Conservation (phyloP, 2,888 invertebrate genomes). For the Heliconius aoede region DNA sequence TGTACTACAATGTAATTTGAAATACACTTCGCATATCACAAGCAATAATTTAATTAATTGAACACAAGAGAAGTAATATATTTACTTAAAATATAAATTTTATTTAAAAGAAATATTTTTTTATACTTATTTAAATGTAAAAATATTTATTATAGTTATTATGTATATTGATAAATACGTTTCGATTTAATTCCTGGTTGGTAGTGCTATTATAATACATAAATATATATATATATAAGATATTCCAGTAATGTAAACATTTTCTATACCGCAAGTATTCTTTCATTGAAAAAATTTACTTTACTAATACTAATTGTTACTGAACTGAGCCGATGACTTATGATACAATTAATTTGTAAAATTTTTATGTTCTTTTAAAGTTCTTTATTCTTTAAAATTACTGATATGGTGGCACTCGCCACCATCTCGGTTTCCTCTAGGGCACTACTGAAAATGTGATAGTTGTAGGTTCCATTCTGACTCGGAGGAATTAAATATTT, state of each 20-base stretch:
- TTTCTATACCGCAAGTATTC: too few relatives aligned
- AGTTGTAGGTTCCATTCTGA: too few relatives aligned
- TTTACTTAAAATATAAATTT: constrained; percentile 30
- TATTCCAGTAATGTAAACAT: too few relatives aligned
- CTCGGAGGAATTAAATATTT: too few relatives aligned
- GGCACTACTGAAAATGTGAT: too few relatives aligned
- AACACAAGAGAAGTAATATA: constrained; percentile 28
- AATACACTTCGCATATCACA: constrained; percentile 47
- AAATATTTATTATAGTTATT: background rate
- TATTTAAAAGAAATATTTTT: constrained; percentile 34
- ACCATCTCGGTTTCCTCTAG: too few relatives aligned
- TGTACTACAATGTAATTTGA: constrained; percentile 1
- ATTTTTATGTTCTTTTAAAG: too few relatives aligned
- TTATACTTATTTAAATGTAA: constrained; percentile 27
- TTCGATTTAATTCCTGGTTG: background rate
- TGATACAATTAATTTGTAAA: background rate
- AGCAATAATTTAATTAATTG: constrained; percentile 47
- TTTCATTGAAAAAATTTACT: background rate
- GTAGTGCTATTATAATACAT: constrained; percentile 10
- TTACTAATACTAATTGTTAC: background rate
- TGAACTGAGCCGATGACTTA: background rate
- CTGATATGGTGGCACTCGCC: too few relatives aligned
- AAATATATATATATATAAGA: background rate
- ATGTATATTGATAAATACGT: background rate
- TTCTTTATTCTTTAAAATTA: too few relatives aligned